Percentiles rank a stretch among this genome's conserved stretches.
These are phyloP conservation scores for Orbicella faveolata DNA, from an alignment of 64 coral and sea anemone species.

Conservation along the genomic window DNA sequence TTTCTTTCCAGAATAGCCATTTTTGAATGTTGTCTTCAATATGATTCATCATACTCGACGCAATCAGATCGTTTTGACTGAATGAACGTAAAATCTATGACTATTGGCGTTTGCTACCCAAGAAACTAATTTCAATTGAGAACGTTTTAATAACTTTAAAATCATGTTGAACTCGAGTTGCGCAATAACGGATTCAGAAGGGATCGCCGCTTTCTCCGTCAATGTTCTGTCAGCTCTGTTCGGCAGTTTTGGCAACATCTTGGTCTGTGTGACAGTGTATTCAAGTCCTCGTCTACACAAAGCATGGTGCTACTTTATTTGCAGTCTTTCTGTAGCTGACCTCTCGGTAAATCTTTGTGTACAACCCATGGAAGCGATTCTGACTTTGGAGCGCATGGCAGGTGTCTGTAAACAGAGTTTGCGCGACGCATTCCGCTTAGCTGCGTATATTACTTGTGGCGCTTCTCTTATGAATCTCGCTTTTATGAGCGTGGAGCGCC, in stretches of 20 bases:
- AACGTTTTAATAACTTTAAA: neutral
- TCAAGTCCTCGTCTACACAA: constrained; percentile 36
- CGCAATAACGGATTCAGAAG: neutral
- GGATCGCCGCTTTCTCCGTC: constrained; percentile 25
- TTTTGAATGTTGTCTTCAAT: neutral
- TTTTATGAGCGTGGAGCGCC: constrained; percentile 60
- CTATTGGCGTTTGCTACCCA: neutral
- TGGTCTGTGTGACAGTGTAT: constrained; percentile 47
- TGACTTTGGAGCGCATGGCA: constrained; percentile 22
- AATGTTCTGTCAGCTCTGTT: constrained; percentile 45
- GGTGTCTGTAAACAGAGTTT: constrained; percentile 33
- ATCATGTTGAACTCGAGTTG: constrained; percentile 27
- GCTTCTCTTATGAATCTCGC: constrained; percentile 60
- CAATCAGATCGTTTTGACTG: neutral
- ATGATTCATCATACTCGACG: neutral
- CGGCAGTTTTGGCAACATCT: constrained; percentile 42
- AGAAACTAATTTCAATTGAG: neutral
- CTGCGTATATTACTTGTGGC: constrained; percentile 57
- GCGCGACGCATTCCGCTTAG: constrained; percentile 49
- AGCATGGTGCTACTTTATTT: constrained; percentile 50
- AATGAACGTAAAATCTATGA: neutral
- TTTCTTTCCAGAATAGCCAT: neutral
- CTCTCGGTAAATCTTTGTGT: constrained; percentile 50
- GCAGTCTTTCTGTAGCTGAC: constrained; percentile 61
- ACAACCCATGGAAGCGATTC: constrained; percentile 51